Base-by-base conservation (phyloP, 2,797 vertebrate genomes). In the Delichon dasypus region DNA sequence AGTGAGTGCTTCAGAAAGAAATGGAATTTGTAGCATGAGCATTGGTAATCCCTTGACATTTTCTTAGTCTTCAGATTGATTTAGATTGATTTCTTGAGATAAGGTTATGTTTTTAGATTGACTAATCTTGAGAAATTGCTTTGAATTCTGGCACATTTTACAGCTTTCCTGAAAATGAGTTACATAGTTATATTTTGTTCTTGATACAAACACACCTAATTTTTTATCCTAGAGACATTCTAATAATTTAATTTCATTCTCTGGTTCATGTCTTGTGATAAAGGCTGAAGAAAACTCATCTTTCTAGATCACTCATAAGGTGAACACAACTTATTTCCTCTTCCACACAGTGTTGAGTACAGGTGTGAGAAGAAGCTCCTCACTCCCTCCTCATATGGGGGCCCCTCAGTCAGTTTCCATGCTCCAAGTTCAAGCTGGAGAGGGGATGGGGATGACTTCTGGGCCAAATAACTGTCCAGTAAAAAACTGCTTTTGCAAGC, bases 1-100 rank as follows among this genome's bases (percentile, higher is more conserved):
- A 74, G 8, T 38, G 5, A 9, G 5, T 36, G 3, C 16, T 64
- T 71, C 22, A 84, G 18, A 86, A 67, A 77, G 7, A 86, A 66
- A 74, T 23, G 0, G 48, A 64, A 40, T 44, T 44, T 83, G 8
- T 13, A 88, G 36, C 70, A 73, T 0, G 0, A 64, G 8, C 22
- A 21, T 19, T 85, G 34, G 7, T 48, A 78, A 79, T 61, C 13
- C 5, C 8, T 65, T 68, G 44, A 40, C 13, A 65, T 22, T 11
- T 47, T 73, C 66, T 61, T 44, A 47, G 29, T 51, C 5, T 90
- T 80, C 16, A 26, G 20, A 25, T 8, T 71, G 22, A 62, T 74
- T 67, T 80, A 26, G 20, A 25, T 8, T 71, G 22, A 62, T 74
- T 67, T 80, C 23, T 29, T 60, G 17, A 80, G 6, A 6, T 38